phyloP scores from a whole-genome alignment of 1,140 invertebrate genomes.

The Thaumetopoea pityocampa region DNA sequence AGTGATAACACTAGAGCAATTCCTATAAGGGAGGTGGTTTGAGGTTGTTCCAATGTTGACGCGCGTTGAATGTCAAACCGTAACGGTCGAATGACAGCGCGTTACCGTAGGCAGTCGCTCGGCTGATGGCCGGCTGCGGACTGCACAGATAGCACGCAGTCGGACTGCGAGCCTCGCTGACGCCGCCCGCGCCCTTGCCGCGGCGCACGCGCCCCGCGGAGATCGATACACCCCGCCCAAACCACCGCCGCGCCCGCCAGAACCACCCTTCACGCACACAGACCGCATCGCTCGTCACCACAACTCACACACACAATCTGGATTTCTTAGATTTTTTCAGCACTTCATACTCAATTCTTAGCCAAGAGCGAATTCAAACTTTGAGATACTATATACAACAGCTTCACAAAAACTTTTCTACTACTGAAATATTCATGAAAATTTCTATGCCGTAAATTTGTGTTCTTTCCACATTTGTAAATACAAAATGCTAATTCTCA shows the following conservation, averaged over 20 bases:
- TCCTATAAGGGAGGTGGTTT: slow-evolving; percentile 48
- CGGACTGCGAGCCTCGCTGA: slow-evolving; percentile 33
- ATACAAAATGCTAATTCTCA: too few relatives aligned
- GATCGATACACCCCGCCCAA: slow-evolving; percentile 72
- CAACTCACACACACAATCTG: slow-evolving; percentile 40
- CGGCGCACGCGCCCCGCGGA: slow-evolving; percentile 60
- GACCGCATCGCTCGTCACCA: slow-evolving; percentile 28
- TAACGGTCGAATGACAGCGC: slow-evolving; percentile 25
- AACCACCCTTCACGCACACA: slow-evolving; percentile 42
- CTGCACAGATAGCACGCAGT: slow-evolving; percentile 52
- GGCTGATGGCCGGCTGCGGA: slow-evolving; percentile 62
- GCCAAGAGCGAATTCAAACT: slow-evolving; percentile 19
- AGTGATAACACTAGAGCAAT: slow-evolving; percentile 52
- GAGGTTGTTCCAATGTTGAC: slow-evolving; percentile 54
- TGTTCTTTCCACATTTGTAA: too few relatives aligned
- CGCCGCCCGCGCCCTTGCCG: slow-evolving; percentile 46
- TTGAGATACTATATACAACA: slow-evolving; percentile 12
- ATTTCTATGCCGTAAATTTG: neutral
- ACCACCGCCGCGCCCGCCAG: slow-evolving; percentile 42
- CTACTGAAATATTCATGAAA: slow-evolving; percentile 1
- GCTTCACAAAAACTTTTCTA: slow-evolving; percentile 1
- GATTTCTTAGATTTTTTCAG: slow-evolving; percentile 43
- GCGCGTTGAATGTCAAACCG: slow-evolving; percentile 62
- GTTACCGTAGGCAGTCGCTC: slow-evolving; percentile 40
- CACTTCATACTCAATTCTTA: slow-evolving; percentile 20